These are phyloP conservation scores for Brachynemurus nebulosus DNA, from an alignment of 2,888 invertebrate species.

Conservation along the genomic window DNA sequence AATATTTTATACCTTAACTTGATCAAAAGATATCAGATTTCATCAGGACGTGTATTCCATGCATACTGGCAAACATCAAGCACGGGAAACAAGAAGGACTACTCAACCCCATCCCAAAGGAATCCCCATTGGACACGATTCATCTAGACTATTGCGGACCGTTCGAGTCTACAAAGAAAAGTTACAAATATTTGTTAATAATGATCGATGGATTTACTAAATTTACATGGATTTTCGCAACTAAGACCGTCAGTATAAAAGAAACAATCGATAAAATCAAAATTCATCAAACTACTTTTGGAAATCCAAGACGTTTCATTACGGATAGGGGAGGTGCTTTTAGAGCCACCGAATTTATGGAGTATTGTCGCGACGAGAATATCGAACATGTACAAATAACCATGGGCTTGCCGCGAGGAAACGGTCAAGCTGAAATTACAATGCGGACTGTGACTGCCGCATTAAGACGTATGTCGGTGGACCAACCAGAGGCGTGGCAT, in stretches of 20 bases:
- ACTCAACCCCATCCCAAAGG: not conserved
- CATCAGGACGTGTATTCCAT: constrained; percentile 1
- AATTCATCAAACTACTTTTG: constrained; percentile 24
- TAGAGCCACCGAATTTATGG: constrained; percentile 23
- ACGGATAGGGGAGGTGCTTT: constrained; percentile 27
- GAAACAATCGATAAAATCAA: constrained; percentile 24
- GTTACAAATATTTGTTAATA: constrained; percentile 26
- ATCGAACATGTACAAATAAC: constrained; percentile 23
- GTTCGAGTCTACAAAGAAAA: constrained; percentile 21
- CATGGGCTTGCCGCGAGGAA: constrained; percentile 24
- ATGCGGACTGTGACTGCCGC: constrained; percentile 20
- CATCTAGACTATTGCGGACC: constrained; percentile 27
- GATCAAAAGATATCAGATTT: no score
- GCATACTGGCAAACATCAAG: constrained; percentile 13
- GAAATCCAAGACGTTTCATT: constrained; percentile 25
- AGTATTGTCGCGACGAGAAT: constrained; percentile 24
- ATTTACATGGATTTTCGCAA: constrained; percentile 27
- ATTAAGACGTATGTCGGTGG: constrained; percentile 21
- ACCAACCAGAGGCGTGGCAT: constrained; percentile 19
- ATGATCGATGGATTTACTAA: constrained; percentile 27
- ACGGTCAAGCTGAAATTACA: constrained; percentile 26
- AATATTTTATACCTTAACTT: no score
- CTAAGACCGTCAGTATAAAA: constrained; percentile 20
- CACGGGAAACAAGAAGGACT: not conserved
- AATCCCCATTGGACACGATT: constrained; percentile 18